These are phyloP conservation scores for Amblyjoppa fuscipennis DNA, from an alignment of 2,888 invertebrate genomes.

Conservation along the genomic window DNA sequence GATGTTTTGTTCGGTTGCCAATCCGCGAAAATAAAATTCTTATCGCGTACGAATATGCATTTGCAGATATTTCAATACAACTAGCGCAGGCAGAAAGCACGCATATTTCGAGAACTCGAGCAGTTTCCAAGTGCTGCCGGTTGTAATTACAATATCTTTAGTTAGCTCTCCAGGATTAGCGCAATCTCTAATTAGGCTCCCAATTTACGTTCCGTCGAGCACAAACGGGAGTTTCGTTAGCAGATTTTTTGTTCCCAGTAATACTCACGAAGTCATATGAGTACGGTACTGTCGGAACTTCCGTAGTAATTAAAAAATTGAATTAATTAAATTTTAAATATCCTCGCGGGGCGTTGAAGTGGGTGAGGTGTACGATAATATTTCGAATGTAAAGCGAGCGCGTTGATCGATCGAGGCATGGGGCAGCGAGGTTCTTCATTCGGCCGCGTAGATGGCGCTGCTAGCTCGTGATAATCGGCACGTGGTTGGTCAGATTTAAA, in stretches of 20 bases:
- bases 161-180: neutral
- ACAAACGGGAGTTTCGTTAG: neutral
- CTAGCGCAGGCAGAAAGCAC: too few species aligned
- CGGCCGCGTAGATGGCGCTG: constrained; percentile 34
- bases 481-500: constrained; percentile 63
- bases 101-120: too few species aligned
- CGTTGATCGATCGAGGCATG: neutral
- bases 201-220: neutral
- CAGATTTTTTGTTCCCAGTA: neutral
- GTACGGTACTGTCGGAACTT: neutral
- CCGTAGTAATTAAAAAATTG: neutral
- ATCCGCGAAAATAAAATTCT: too few species aligned
- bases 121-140: too few species aligned
- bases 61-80: too few species aligned
- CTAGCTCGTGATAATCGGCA: neutral
- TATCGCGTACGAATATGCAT: too few species aligned
- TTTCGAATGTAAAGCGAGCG: neutral
- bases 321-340: constrained; percentile 17
- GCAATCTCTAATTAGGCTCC: neutral
- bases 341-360: neutral
- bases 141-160: neutral
- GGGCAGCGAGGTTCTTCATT: neutral
- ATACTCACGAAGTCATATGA: neutral
- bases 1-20: too few species aligned
- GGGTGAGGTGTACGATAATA: neutral